phyloP scores from a whole-genome alignment of 2,888 invertebrate genomes.

The Nematopogon swammerdamellus region DNA sequence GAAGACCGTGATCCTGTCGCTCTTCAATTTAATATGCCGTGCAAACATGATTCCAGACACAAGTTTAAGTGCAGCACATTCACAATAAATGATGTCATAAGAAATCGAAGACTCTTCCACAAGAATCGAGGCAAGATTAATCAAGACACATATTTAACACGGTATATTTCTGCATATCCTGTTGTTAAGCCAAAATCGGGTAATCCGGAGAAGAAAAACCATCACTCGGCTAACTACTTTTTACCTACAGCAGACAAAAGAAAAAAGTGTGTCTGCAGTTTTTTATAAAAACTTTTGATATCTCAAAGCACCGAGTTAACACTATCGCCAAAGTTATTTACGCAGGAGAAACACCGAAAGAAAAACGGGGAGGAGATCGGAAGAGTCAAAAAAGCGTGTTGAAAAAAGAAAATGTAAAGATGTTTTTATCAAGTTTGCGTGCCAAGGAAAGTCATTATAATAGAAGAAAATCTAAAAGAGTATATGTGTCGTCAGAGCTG shows the following conservation, averaged over 20 bases:
- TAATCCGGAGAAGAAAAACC: conserved; percentile 4
- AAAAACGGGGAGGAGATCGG: conserved; percentile 5
- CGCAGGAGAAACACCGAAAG: conserved; percentile 6
- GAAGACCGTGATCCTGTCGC: conserved; percentile 5
- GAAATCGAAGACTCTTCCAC: conserved; percentile 7
- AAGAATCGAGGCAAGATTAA: conserved; percentile 8
- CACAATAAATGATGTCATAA: conserved; percentile 7
- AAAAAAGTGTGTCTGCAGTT: conserved; percentile 7
- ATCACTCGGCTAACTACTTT: conserved; percentile 5
- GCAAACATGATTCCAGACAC: conserved; percentile 2
- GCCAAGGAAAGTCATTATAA: conserved; percentile 8
- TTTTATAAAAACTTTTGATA: conserved; percentile 5
- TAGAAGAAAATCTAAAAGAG: conserved; percentile 7
- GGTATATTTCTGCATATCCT: conserved; percentile 5
- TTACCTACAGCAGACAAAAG: conserved; percentile 7
- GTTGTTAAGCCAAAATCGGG: conserved; percentile 4
- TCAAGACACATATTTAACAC: conserved; percentile 10
- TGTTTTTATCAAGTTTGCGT: conserved; percentile 7
- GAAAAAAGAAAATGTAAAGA: conserved; percentile 6
- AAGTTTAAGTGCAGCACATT: conserved; percentile 1
- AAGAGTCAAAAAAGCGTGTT: not conserved
- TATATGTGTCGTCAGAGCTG: conserved; percentile 5
- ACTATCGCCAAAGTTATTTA: conserved; percentile 5
- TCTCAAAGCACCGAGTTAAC: conserved; percentile 7
- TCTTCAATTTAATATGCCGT: conserved; percentile 6